These are phyloP conservation scores for Timandra comae DNA, from an alignment of 2,888 invertebrate genomes.

Conservation along the genomic window DNA sequence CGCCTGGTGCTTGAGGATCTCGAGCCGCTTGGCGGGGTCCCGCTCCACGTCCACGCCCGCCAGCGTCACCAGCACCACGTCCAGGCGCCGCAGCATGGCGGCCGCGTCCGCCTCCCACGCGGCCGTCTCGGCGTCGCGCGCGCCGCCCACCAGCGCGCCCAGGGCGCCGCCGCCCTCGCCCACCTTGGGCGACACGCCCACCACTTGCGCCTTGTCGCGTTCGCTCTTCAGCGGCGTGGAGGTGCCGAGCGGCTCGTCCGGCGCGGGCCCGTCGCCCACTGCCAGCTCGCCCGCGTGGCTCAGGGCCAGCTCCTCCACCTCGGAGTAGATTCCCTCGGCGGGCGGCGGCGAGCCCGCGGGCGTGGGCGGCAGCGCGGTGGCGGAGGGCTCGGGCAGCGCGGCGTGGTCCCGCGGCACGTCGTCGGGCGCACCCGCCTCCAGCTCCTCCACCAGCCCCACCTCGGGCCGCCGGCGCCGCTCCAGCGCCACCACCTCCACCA, in stretches of 20 bases:
- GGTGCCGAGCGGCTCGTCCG: slow-evolving; percentile 44
- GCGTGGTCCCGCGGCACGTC: slow-evolving; percentile 48
- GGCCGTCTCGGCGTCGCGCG: slow-evolving; percentile 31
- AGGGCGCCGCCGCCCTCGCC: not conserved
- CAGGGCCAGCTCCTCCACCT: slow-evolving; percentile 56
- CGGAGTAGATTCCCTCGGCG: slow-evolving; percentile 55
- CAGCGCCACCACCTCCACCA: slow-evolving; percentile 4
- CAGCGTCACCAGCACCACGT: slow-evolving; percentile 76
- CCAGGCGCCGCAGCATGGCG: slow-evolving; percentile 71
- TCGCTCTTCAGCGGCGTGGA: slow-evolving; percentile 63
- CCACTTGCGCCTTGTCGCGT: slow-evolving; percentile 44
- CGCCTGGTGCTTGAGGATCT: slow-evolving; percentile 80
- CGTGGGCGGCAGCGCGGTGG: slow-evolving; percentile 53
- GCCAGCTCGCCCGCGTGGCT: slow-evolving; percentile 22
- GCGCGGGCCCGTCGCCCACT: slow-evolving; percentile 33
- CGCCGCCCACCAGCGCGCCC: slow-evolving; percentile 18
- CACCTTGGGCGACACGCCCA: slow-evolving; percentile 60
- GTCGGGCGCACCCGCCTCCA: slow-evolving; percentile 43
- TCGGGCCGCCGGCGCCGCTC: slow-evolving; percentile 24
- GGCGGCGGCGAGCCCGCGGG: slow-evolving; percentile 13
- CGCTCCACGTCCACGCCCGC: slow-evolving; percentile 76
- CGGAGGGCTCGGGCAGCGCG: slow-evolving; percentile 52
- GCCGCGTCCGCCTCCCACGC: slow-evolving; percentile 33
- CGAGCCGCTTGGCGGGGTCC: slow-evolving; percentile 79
- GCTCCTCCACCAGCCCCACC: slow-evolving; percentile 30